Evolutionary conservation across 2,888 invertebrate species (phyloP).

Genomic region (Antheraea assamensis): DNA sequence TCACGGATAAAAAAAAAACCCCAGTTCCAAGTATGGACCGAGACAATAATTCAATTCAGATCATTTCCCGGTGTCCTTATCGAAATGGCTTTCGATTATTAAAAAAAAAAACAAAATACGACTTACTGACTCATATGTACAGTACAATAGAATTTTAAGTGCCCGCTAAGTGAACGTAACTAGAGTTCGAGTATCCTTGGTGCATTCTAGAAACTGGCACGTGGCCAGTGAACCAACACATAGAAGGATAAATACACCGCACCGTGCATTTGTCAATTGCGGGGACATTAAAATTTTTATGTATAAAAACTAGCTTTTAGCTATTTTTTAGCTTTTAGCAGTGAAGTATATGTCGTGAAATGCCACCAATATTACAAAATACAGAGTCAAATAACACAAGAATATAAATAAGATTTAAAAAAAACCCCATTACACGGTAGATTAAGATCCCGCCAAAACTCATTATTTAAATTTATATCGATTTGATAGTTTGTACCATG

Average conservation of each 20-base stretch:
- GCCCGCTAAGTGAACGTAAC: conserved; percentile 2
- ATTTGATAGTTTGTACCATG: too few species aligned
- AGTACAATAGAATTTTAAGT: conserved; percentile 1
- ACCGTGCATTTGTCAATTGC: background rate
- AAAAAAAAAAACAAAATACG: background rate
- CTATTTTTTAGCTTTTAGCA: too few species aligned
- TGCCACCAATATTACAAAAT: too few species aligned
- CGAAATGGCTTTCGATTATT: conserved; percentile 6
- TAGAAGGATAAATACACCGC: background rate
- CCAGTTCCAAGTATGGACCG: background rate
- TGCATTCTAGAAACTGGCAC: conserved; percentile 9
- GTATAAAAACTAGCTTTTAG: too few species aligned
- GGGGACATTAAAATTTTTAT: background rate
- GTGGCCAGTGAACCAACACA: background rate
- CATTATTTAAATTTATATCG: too few species aligned
- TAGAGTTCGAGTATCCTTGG: conserved; percentile 1
- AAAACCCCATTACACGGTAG: too few species aligned
- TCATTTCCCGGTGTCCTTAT: conserved; percentile 12
- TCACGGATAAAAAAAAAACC: background rate
- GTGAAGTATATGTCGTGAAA: too few species aligned
- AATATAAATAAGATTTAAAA: too few species aligned
- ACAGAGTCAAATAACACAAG: too few species aligned
- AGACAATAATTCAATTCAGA: background rate
- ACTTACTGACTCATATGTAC: background rate
- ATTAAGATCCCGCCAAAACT: too few species aligned